Conservation (phyloP, 2,888 invertebrate genomes). For the Drosophila nr. medialis region DNA sequence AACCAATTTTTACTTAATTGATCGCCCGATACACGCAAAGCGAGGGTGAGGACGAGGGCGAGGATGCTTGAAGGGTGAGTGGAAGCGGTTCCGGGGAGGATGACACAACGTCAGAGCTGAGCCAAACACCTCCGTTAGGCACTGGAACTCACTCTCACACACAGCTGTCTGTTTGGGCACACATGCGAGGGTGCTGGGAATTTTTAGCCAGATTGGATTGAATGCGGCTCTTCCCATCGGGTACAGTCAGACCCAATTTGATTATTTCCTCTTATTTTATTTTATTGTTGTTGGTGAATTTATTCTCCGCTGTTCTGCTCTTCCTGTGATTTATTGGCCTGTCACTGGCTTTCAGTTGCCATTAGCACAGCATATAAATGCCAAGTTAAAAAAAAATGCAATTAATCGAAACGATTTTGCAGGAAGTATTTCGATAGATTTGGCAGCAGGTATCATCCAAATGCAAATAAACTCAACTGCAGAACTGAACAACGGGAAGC, state of each 20-base stretch:
- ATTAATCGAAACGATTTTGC: slow-evolving; percentile 4
- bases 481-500: slow-evolving; percentile 8
- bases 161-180: slow-evolving; percentile 28
- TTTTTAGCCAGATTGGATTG: slow-evolving; percentile 25
- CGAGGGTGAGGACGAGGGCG: neutral
- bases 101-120: slow-evolving; percentile 17
- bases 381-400: slow-evolving; percentile 12
- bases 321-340: slow-evolving; percentile 49
- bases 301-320: slow-evolving; percentile 10
- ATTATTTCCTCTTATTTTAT: slow-evolving; percentile 38
- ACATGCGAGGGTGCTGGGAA: slow-evolving; percentile 39
- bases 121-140: slow-evolving; percentile 49
- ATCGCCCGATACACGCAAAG: slow-evolving; percentile 47
- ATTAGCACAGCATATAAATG: slow-evolving; percentile 36
- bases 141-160: slow-evolving; percentile 30
- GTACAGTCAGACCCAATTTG: slow-evolving; percentile 65
- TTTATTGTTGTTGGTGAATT: slow-evolving; percentile 18
- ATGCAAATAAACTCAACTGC: slow-evolving; percentile 11
- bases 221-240: slow-evolving; percentile 18
- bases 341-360: slow-evolving; percentile 34
- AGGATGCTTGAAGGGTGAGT: slow-evolving; percentile 21
- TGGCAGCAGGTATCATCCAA: slow-evolving; percentile 32
- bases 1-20: slow-evolving; percentile 58
- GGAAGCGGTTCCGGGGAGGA: slow-evolving; percentile 40
- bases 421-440: neutral